Evolutionary conservation across 2,797 vertebrate genomes (phyloP).

Genomic region (Phataginus tricuspis): DNA sequence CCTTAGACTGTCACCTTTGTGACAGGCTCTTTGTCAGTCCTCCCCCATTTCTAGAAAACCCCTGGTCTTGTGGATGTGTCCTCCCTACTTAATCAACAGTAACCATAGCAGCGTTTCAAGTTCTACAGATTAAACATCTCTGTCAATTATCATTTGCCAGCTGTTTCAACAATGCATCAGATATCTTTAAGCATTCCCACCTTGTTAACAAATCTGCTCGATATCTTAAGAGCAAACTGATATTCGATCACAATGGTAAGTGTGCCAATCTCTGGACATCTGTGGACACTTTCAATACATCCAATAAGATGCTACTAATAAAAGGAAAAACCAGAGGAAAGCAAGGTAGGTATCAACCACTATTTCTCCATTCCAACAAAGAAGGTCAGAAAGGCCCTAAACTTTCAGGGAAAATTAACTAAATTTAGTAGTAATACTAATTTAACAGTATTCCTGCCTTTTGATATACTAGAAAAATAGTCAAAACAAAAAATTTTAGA

Average conservation of each 20-base stretch:
- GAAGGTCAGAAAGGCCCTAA: conserved; percentile 64
- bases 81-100: conserved; percentile 82
- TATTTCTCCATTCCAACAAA: conserved; percentile 61
- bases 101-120: conserved; percentile 85
- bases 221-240: neutral
- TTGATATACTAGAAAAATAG: neutral
- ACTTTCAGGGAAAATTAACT: conserved; percentile 78
- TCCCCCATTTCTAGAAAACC: conserved; percentile 47
- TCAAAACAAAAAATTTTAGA: neutral
- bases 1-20: conserved; percentile 83
- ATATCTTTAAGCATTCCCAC: conserved; percentile 40
- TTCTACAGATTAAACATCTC: conserved; percentile 71
- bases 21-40: conserved; percentile 85
- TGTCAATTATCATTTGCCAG: conserved; percentile 68
- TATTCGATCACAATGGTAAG: neutral
- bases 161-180: conserved; percentile 66
- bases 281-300: conserved; percentile 32
- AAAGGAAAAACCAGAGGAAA: conserved; percentile 36
- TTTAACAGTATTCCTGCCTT: neutral
- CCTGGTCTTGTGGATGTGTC: conserved; percentile 66
- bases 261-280: conserved; percentile 15
- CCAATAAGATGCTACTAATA: neutral
- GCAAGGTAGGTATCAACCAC: conserved; percentile 61
- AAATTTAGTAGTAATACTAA: conserved; percentile 74
- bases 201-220: conserved; percentile 66